Base-by-base conservation (phyloP, 2,888 invertebrate species). In the Pyrgus malvae region DNA sequence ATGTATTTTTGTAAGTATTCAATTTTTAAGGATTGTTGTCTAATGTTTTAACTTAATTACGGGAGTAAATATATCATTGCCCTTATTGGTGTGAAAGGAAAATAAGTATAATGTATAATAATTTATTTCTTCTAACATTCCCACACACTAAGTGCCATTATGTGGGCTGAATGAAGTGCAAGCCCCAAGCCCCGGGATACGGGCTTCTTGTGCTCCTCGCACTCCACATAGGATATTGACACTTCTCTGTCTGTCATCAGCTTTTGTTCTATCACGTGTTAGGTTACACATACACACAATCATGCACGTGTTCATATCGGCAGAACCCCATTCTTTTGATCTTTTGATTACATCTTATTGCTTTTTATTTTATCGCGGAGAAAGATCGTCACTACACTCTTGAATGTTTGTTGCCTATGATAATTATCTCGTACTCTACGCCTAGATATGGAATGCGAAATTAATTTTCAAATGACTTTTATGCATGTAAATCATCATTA, bases 201-300 rank as follows among this genome's bases (percentile, higher is more conserved):
- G 89, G 90, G 88, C 86, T 71, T 84, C 88, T 88, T 87, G 75
- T 86, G 69, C 76, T 67, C 63, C 71, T 72, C 69, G 72, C 69
- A 68, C 71, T 68, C 68, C 74, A 71, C 72, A 65, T 64, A 84
- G 87, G 88, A 88, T 87, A 83, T 83, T 86, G 86, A 88, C 88
- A 90, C 89, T 89, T 85, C 74, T 72, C 74, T 72, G 67, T 66
- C 71, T 78, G 79, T 79, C 78, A 71, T 72, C 72, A 65, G 74
- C 82, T 73, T 82, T 89, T 88, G 88, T 88, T 76, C 74, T 68
- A 74, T 63, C 76, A 74, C 80, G 87, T 83, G 81, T 89, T 75
- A 67, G 67, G 78, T 86, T 85, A 80, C 87, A 74, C 68, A 62
- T 63, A 65, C 67, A 67, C 67, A 66, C 68, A 74, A 68, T 64